Evolutionary conservation across 2,888 invertebrate species (phyloP).

Genomic region (Phyllotreta cruciferae): DNA sequence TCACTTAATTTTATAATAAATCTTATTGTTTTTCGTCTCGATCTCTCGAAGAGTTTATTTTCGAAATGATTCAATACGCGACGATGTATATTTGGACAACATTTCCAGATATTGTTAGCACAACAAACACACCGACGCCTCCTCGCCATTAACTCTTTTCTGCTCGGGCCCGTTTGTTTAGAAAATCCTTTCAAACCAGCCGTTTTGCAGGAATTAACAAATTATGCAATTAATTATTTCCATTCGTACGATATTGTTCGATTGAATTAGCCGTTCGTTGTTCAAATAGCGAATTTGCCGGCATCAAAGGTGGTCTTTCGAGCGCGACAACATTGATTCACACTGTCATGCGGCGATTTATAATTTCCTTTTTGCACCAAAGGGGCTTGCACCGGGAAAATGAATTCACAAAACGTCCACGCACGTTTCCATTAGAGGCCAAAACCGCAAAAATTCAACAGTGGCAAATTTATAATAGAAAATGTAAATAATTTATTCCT

Average conservation of each 20-base stretch:
- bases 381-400: no score
- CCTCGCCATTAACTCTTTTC: no score
- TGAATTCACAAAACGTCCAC: no score
- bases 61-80: constrained; percentile 7
- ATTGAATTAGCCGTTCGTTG: not conserved
- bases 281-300: constrained; percentile 2
- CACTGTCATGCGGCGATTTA: constrained; percentile 11
- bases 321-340: constrained; percentile 6
- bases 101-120: constrained; percentile 7
- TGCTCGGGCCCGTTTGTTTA: not conserved
- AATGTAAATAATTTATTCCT: no score
- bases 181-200: not conserved
- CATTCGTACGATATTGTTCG: not conserved
- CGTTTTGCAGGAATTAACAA: not conserved
- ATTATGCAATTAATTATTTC: not conserved
- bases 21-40: constrained; percentile 15
- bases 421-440: no score
- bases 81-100: constrained; percentile 10
- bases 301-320: constrained; percentile 3
- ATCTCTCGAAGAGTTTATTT: not conserved
- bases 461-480: no score
- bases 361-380: constrained; percentile 13
- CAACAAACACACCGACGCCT: constrained; percentile 6
- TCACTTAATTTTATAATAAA: constrained; percentile 24
- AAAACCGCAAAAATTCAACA: no score